phyloP scores from a whole-genome alignment of 2,797 vertebrate genomes.

The Tamandua tetradactyla region DNA sequence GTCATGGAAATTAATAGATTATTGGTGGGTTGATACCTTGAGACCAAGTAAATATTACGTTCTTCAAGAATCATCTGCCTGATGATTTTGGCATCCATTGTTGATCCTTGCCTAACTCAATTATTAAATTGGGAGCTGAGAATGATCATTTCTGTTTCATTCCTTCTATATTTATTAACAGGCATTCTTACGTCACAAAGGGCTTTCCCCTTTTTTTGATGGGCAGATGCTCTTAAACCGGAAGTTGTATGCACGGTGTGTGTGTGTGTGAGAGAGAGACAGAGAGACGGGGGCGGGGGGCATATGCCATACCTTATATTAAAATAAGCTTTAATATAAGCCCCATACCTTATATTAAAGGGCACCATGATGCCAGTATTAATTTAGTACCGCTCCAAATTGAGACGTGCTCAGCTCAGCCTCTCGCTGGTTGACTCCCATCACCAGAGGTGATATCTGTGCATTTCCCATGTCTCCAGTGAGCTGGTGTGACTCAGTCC shows the following conservation, averaged over 20 bases:
- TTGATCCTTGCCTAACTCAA: background rate
- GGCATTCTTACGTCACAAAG: background rate
- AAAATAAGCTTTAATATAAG: no score
- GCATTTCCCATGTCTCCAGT: background rate
- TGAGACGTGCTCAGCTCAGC: background rate
- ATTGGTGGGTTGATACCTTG: background rate
- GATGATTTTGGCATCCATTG: background rate
- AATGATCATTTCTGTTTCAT: background rate
- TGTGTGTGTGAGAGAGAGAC: background rate
- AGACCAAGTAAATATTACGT: background rate
- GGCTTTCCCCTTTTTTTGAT: background rate
- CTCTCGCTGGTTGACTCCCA: background rate
- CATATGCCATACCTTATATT: background rate
- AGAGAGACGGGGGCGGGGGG: background rate
- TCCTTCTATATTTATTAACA: background rate
- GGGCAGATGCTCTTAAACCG: background rate
- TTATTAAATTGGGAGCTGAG: background rate
- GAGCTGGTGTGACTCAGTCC: conserved; percentile 50
- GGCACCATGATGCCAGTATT: background rate
- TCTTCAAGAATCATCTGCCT: background rate
- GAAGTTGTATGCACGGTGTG: background rate
- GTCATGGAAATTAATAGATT: background rate
- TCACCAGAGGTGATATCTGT: background rate
- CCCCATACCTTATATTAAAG: background rate
- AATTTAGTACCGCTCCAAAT: background rate